A percentile compares a stretch with the other conserved stretches of the same genome.
phyloP scores from a whole-genome alignment of 2,113 vertebrate genomes.

The Perca fluviatilis region DNA sequence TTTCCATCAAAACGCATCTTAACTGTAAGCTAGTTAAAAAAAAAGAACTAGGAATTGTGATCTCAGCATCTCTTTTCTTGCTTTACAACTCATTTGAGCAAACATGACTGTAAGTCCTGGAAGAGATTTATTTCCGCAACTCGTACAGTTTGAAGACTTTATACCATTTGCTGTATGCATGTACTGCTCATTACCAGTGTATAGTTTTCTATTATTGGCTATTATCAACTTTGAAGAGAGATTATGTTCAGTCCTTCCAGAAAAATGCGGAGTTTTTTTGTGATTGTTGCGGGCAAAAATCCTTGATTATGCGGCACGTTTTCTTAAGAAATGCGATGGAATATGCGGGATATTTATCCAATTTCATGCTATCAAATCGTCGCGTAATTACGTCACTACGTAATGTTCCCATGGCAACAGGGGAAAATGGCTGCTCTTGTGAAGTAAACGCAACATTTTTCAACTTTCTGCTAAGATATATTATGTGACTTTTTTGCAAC shows the following conservation, averaged over 20 bases:
- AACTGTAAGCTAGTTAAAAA: conserved; percentile 58
- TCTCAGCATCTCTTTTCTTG: conserved; percentile 21
- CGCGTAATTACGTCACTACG: no score
- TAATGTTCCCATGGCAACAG: no score
- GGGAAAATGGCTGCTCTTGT: no score
- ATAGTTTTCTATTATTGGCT: conserved; percentile 31
- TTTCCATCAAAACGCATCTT: conserved; percentile 67
- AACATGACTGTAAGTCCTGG: conserved; percentile 4
- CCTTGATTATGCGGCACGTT: no score
- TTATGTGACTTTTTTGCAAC: no score
- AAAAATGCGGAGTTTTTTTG: no score
- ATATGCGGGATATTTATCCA: no score
- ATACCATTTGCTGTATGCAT: conserved; percentile 7
- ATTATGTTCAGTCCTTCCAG: neutral
- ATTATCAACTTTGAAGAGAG: conserved; percentile 26
- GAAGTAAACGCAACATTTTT: no score
- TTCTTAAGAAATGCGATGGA: no score
- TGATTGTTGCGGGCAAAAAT: no score
- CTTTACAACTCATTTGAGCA: conserved; percentile 33
- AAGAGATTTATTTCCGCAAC: conserved; percentile 29
- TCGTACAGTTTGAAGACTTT: conserved; percentile 35
- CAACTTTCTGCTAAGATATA: no score
- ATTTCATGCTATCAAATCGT: no score
- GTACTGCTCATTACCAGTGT: conserved; percentile 11
- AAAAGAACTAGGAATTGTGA: conserved; percentile 49